Percentiles rank a stretch among this genome's conserved stretches.
These are phyloP conservation scores for Chloroceryle aenea DNA, from an alignment of 2,113 vertebrate genomes.

Conservation along the genomic window DNA sequence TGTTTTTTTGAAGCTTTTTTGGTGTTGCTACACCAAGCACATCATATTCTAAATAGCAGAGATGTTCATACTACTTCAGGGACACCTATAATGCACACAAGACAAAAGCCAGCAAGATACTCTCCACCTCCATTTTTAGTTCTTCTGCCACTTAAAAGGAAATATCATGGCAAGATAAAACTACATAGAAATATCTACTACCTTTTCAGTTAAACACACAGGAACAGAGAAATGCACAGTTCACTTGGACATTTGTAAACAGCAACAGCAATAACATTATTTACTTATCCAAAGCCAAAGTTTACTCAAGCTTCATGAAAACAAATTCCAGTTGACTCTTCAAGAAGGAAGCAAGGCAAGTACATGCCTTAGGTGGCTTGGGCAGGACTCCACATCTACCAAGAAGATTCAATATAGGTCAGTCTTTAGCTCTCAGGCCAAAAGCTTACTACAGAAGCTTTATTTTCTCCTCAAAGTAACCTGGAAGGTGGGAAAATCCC, in stretches of 20 bases:
- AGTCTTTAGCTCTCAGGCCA: not conserved
- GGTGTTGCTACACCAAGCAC: not conserved
- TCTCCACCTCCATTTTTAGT: not conserved
- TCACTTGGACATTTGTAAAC: not conserved
- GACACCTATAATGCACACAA: not conserved
- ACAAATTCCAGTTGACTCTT: not conserved
- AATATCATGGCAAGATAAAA: not conserved
- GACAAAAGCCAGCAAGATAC: not conserved
- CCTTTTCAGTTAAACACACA: not conserved
- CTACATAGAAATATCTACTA: not conserved
- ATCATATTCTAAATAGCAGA: not conserved
- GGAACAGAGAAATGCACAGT: not conserved
- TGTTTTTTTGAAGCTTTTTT: not conserved
- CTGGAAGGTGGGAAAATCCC: not conserved
- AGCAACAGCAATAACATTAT: rapidly evolving
- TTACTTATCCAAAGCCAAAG: not conserved
- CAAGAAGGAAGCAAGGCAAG: not conserved
- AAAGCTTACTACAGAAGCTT: not conserved
- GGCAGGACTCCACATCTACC: not conserved
- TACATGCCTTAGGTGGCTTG: not conserved
- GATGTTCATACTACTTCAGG: not conserved
- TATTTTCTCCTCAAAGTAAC: not conserved
- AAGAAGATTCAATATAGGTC: not conserved
- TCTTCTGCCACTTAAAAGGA: not conserved
- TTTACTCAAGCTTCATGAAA: not conserved